A percentile compares a stretch with the other conserved stretches of the same genome.
Conservation (phyloP, 2,888 invertebrate genomes). For the Conus canariensis region DNA sequence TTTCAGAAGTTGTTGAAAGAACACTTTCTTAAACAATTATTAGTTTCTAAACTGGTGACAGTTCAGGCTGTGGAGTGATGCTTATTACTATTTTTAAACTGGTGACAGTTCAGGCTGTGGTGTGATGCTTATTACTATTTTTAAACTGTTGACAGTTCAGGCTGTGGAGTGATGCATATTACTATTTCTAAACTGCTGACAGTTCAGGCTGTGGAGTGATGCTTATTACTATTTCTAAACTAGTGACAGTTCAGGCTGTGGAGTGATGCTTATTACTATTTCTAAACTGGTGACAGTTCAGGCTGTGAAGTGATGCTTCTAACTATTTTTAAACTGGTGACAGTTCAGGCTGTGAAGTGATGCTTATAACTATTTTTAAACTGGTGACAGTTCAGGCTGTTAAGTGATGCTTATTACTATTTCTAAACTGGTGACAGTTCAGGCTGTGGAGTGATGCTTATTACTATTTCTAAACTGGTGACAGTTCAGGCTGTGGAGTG, state of each 20-base stretch:
- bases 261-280: conserved; percentile 50
- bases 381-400: conserved; percentile 51
- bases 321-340: background rate
- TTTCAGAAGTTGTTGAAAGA: no score
- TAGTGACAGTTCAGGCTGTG: conserved; percentile 51
- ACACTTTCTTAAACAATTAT: no score
- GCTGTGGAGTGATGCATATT: conserved; percentile 55
- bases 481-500: conserved; percentile 55
- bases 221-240: background rate
- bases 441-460: conserved; percentile 57
- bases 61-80: conserved; percentile 57
- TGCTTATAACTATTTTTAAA: conserved; percentile 29
- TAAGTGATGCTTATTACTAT: conserved; percentile 50
- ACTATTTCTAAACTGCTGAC: background rate
- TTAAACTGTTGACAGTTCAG: conserved; percentile 13
- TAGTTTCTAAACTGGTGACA: background rate
- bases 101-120: conserved; percentile 52
- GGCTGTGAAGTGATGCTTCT: conserved; percentile 56
- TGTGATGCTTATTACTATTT: conserved; percentile 47
- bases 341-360: conserved; percentile 55
- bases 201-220: conserved; percentile 57
- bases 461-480: background rate
- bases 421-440: conserved; percentile 6
- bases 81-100: background rate
- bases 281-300: conserved; percentile 6